Evolutionary conservation across 2,797 vertebrate species (phyloP), one percentile per base, ranked within the genome.

Genomic region (Megalops cyprinoides): DNA sequence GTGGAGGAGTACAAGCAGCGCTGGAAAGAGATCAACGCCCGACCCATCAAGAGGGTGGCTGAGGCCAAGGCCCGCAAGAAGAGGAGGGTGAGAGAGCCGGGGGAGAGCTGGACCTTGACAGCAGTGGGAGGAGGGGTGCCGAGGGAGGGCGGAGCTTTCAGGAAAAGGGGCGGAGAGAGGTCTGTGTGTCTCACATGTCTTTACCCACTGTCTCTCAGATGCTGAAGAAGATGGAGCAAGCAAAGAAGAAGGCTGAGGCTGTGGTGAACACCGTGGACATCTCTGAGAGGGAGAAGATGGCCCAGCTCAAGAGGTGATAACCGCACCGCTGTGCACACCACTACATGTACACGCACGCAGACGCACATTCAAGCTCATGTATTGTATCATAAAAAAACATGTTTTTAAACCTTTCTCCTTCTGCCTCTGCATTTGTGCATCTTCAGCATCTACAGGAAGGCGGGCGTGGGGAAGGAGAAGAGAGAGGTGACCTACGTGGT

Each of bases 11-110:
- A 94, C 86, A 96, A 96, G 84, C 93, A 96, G 86, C 96, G 96
- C 82, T 98, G 97, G 97, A 94, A 89, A 34, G 96, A 99, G 85
- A 98, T 99, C 77, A 96, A 99, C 0, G 96, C 97, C 2, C 94
- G 97, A 8, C 97, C 98, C 73, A 98, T 99, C 87, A 99, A 97
- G 89, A 95, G 95, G 74, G 95, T 99, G 82, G 98, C 98, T 0
- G 98, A 99, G 90, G 98, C 98, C 76, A 99, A 98, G 65, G 97
- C 97, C 85, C 95, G 97, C 82, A 98, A 98, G 93, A 98, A 97
- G 90, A 94, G 93, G 60, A 93, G 96, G 94, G 97, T 98, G 84
- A 92, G 91, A 71, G 9, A 15, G 86, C 82, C 85, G 78, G 48
- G 34, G 20, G 14, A 39, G 46, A 1, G 9, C 25, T 62, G 58